Evolutionary conservation across 2,113 vertebrate genomes (phyloP), one percentile per base, ranked within the genome.

Genomic region (Calyptomena viridis): DNA sequence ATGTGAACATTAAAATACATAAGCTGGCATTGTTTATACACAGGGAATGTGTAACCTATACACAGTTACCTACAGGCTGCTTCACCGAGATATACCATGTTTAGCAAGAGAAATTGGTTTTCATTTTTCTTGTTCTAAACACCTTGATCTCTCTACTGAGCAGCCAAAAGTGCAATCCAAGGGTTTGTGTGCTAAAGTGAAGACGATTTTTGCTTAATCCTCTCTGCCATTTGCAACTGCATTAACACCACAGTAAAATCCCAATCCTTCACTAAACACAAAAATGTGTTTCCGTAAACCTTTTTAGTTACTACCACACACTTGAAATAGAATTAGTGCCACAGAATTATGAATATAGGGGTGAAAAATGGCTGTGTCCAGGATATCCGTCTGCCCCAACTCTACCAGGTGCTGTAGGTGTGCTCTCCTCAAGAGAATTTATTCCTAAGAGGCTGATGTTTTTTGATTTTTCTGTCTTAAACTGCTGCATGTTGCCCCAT

Each of bases 381-480:
- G 9, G 39, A 49, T 12, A 6, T 8, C 3, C 8, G 22, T 37
- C 8, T 4, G 3, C 7, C 40, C 7, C 9, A 20, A 23, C 20
- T 13, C 25, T 14, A 7, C 20, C 21, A 6, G 24, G 25, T 30
- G 23, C 20, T 14, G 46, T 6, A 37, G n/a, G 6, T 19, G 5
- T 33, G 12, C 9, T n/a, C 22, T 15, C 19, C 46, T 6, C 1
- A 2, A 55, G 14, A 8, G 3, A 23, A 6, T 8, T 39, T 37
- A 12, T 33, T 58, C 31, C 37, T 14, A 10, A 7, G 4, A 44
- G 35, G 7, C 3, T 28, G 25, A 7, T 1, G 1, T 1, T 16
- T 58, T 21, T 39, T 27, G 4, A 1, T 47, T 44, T 60, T 74
- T 40, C 28, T 24, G 7, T 28, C 40, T 47, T 50, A 19, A 59